A percentile compares a stretch with the other conserved stretches of the same genome.
These are phyloP conservation scores for Leptopilina myrica DNA, from an alignment of 2,888 invertebrate species.

Conservation along the genomic window DNA sequence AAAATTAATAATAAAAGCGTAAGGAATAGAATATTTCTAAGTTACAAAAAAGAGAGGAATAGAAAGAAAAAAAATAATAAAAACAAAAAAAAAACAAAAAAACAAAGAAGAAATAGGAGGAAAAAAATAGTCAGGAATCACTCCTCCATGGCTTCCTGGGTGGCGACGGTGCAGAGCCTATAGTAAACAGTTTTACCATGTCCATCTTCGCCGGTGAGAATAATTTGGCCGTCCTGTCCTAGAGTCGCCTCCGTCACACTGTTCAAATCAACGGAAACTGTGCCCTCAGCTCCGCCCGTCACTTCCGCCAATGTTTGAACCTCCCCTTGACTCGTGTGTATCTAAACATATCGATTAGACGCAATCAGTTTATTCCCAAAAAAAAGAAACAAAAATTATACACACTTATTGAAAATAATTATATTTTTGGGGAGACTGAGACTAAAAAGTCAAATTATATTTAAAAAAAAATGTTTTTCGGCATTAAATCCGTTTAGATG, in stretches of 20 bases:
- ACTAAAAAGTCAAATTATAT: no score
- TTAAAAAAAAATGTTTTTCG: no score
- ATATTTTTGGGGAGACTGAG: no score
- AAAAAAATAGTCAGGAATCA: constrained; percentile 68
- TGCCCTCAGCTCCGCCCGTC: constrained; percentile 80
- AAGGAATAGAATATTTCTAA: constrained; percentile 48
- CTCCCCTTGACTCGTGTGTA: constrained; percentile 77
- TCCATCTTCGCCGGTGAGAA: constrained; percentile 96
- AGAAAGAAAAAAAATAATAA: constrained; percentile 28
- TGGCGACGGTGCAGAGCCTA: constrained; percentile 77
- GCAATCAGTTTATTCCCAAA: not conserved
- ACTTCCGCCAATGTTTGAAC: constrained; percentile 87
- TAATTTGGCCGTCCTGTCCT: constrained; percentile 95
- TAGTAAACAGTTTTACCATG: constrained; percentile 83
- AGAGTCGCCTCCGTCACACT: constrained; percentile 93
- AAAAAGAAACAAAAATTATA: not conserved
- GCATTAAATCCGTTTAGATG: no score
- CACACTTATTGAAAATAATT: not conserved
- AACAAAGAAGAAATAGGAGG: constrained; percentile 46
- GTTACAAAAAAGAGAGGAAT: constrained; percentile 1
- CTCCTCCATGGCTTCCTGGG: constrained; percentile 76
- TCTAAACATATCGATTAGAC: constrained; percentile 65
- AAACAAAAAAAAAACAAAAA: constrained; percentile 35
- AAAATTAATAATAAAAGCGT: constrained; percentile 47
- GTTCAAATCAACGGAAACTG: constrained; percentile 92